Conservation (phyloP, 2,888 invertebrate species). For the Mayetiola destructor region DNA sequence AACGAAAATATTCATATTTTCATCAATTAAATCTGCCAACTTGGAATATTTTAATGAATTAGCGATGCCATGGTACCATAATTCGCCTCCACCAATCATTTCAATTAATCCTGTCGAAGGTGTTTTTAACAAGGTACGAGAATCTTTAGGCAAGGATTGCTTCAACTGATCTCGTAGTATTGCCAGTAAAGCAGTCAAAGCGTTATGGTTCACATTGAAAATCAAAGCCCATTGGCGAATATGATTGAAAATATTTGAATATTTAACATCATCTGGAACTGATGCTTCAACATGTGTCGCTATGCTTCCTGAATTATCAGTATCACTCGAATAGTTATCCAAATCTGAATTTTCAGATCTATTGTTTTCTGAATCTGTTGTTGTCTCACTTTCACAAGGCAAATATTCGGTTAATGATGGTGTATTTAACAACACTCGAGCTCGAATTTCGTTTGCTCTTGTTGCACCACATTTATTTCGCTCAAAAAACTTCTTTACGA, state of each 20-base stretch:
- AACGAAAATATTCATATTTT: neutral
- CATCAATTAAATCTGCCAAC: neutral
- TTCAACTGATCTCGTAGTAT: neutral
- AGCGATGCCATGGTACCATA: conserved; percentile 13
- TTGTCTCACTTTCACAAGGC: neutral
- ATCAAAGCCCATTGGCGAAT: neutral
- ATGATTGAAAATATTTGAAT: neutral
- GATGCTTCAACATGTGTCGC: neutral
- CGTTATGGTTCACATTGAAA: neutral
- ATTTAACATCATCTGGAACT: neutral
- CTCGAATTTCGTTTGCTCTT: too few relatives aligned
- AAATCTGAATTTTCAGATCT: neutral
- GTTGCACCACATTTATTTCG: too few relatives aligned
- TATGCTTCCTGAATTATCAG: neutral
- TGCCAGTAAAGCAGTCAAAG: neutral
- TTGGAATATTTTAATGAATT: neutral
- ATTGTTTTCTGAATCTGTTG: neutral
- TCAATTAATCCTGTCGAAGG: neutral
- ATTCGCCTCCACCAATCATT: neutral
- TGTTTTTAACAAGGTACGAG: neutral
- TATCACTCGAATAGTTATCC: neutral
- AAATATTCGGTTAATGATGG: neutral
- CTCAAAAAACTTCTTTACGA: neutral
- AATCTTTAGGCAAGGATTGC: neutral
- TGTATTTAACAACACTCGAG: neutral